Conservation (phyloP, 2,888 invertebrate genomes). For the Psococerastis gibbosa region DNA sequence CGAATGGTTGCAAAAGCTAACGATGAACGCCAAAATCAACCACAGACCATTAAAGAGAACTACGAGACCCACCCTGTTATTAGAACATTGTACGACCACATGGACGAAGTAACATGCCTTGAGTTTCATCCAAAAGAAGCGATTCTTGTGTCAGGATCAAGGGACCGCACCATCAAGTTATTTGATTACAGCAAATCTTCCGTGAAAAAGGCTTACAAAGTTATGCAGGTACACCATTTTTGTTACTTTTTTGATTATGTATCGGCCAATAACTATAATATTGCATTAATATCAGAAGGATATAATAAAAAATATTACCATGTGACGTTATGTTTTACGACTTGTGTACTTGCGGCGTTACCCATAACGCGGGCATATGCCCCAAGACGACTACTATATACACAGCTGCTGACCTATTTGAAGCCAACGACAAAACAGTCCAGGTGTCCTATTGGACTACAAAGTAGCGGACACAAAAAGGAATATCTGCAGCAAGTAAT, state of each 20-base stretch:
- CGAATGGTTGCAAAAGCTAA: slow-evolving; percentile 94
- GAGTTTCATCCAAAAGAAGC: slow-evolving; percentile 95
- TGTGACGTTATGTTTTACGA: background rate
- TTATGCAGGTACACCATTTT: slow-evolving; percentile 49
- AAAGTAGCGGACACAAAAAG: too few species aligned
- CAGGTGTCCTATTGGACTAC: too few species aligned
- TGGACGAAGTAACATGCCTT: slow-evolving; percentile 90
- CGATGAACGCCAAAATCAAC: slow-evolving; percentile 62
- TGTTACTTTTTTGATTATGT: slow-evolving; percentile 3
- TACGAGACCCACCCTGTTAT: slow-evolving; percentile 69
- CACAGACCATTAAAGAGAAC: slow-evolving; percentile 44
- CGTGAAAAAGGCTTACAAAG: slow-evolving; percentile 92
- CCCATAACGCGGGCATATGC: too few species aligned
- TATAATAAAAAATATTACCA: background rate
- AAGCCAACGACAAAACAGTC: too few species aligned
- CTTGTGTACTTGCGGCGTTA: too few species aligned
- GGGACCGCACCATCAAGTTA: slow-evolving; percentile 84
- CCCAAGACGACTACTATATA: too few species aligned
- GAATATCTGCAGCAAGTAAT: too few species aligned
- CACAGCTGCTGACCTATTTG: too few species aligned
- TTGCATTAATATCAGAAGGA: too few species aligned
- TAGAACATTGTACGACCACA: slow-evolving; percentile 89
- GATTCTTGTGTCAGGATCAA: slow-evolving; percentile 83
- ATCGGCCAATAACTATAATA: background rate
- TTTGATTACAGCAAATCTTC: slow-evolving; percentile 98